phyloP scores from a whole-genome alignment of 2,888 invertebrate species.

The Tethea ocularis region DNA sequence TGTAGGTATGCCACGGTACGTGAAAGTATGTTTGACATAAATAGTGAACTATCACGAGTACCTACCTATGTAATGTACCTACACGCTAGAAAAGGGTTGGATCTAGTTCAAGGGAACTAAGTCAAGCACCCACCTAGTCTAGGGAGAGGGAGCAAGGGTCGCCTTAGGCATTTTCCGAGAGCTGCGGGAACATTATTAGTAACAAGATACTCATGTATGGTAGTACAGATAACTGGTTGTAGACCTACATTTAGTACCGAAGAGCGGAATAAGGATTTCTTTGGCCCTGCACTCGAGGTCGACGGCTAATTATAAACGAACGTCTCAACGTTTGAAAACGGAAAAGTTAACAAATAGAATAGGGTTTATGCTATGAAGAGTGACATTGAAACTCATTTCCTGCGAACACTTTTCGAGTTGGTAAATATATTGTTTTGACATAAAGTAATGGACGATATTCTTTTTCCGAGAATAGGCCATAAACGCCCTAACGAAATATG shows the following conservation, averaged over 20 bases:
- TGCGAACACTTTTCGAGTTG: not conserved
- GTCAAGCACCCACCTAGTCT: not conserved
- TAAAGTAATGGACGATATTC: not conserved
- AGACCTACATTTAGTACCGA: not conserved
- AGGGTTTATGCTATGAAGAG: constrained; percentile 1
- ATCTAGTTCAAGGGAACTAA: not conserved
- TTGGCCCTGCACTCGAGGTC: not conserved
- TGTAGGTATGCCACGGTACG: too few relatives aligned
- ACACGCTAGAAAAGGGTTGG: not conserved
- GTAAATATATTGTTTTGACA: not conserved
- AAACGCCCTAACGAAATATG: too few relatives aligned
- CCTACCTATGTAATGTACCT: not conserved
- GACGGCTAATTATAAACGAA: constrained; percentile 1
- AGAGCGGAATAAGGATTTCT: not conserved
- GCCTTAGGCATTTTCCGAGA: not conserved
- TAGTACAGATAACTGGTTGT: not conserved
- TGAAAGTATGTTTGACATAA: not conserved
- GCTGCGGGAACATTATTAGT: not conserved
- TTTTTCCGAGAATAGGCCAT: too few relatives aligned
- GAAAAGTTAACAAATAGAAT: not conserved
- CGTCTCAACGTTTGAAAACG: not conserved
- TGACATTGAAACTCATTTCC: not conserved
- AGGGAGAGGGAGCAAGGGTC: not conserved
- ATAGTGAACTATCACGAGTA: not conserved
- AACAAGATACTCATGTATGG: not conserved